Conservation (phyloP, 2,888 invertebrate species). For the Nomada fucata region DNA sequence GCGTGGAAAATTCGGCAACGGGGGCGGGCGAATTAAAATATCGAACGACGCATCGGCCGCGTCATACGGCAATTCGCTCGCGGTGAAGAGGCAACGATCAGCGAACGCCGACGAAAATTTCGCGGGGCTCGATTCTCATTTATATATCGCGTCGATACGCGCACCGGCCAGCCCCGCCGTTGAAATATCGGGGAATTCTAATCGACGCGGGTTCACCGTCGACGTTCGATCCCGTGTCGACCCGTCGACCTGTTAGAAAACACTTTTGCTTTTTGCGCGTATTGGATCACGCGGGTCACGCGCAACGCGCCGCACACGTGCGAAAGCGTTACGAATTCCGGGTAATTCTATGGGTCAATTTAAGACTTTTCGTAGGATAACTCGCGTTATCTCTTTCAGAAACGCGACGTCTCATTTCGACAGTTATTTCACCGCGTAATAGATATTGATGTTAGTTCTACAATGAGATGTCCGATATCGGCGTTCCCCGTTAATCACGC, state of each 20-base stretch:
- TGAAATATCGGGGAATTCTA: slow-evolving; percentile 39
- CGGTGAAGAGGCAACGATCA: not conserved
- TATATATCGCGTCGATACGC: slow-evolving; percentile 20
- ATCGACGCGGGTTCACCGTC: slow-evolving; percentile 19
- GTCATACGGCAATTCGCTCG: slow-evolving; percentile 5
- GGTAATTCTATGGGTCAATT: no score
- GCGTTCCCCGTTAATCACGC: not conserved
- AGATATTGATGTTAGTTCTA: no score
- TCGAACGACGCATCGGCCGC: slow-evolving; percentile 1
- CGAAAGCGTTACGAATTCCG: no score
- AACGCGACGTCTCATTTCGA: no score
- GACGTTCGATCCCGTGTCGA: slow-evolving; percentile 30
- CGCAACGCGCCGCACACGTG: not conserved
- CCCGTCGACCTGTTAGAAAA: slow-evolving; percentile 16
- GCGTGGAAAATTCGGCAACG: slow-evolving; percentile 24
- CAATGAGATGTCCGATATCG: no score
- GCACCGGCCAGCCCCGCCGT: slow-evolving; percentile 7
- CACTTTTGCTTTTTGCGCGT: slow-evolving; percentile 35
- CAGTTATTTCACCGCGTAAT: no score
- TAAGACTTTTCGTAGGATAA: no score
- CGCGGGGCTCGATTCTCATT: slow-evolving; percentile 10
- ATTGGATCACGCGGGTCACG: slow-evolving; percentile 22
- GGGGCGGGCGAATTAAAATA: slow-evolving; percentile 25
- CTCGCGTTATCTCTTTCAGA: no score
- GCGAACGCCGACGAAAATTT: slow-evolving; percentile 12